Conservation (phyloP, 2,888 invertebrate species). For the Synergus gifuensis region DNA sequence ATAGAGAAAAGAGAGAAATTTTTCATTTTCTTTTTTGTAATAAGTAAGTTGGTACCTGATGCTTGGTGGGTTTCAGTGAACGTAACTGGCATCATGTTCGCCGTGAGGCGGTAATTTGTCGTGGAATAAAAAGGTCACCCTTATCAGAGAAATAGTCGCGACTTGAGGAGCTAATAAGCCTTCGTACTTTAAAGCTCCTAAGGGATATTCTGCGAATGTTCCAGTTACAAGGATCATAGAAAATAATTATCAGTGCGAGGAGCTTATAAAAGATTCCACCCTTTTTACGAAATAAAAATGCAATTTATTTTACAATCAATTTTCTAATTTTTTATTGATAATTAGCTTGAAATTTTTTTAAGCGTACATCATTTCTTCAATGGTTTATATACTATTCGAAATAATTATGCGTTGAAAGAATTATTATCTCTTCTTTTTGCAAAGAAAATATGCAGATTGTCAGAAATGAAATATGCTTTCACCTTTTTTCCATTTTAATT, state of each 20-base stretch:
- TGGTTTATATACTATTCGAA: not conserved
- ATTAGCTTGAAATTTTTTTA: too few species aligned
- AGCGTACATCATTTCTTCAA: too few species aligned
- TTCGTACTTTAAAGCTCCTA: not conserved
- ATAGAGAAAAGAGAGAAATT: not conserved
- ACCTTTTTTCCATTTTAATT: conserved; percentile 7
- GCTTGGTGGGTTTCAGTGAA: not conserved
- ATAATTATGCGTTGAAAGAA: not conserved
- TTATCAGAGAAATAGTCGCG: not conserved
- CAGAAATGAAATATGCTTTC: not conserved
- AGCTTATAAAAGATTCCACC: not conserved
- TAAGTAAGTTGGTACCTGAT: not conserved
- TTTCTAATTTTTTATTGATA: too few species aligned
- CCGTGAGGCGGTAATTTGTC: not conserved
- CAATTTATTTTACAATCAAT: not conserved
- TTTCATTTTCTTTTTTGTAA: not conserved
- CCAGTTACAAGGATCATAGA: not conserved
- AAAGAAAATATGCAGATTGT: not conserved
- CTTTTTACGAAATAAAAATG: not conserved
- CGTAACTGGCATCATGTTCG: not conserved
- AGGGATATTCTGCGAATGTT: not conserved
- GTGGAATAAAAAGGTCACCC: not conserved
- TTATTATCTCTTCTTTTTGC: not conserved
- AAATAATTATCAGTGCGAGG: not conserved
- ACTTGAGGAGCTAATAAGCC: not conserved